Evolutionary conservation across 2,888 invertebrate genomes (phyloP), one percentile per base, ranked within the genome.

Genomic region (Iselma pallidipennis): DNA sequence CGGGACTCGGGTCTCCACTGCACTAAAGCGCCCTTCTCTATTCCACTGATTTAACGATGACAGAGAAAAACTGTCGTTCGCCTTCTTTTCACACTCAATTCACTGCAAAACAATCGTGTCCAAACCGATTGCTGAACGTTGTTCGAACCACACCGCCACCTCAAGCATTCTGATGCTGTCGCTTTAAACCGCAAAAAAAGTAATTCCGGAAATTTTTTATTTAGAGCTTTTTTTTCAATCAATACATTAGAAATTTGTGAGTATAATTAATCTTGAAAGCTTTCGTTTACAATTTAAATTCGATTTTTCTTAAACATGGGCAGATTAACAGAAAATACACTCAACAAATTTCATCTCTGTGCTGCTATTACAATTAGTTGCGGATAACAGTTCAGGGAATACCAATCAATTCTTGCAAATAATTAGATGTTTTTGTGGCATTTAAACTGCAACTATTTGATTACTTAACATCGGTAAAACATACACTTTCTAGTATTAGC

Each of bases 1-100:
- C 69, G 37, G 37, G 37, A 37, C 37, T 37, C 7, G 37, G 37
- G 37, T 37, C 4, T 37, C 16, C 16, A 16, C 37, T 6, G 16
- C 6, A 16, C 42, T 42, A 42, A 42, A 19, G 19, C 42, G 42
- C 12, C 42, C 21, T 21, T 42, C 19, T 42, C 42, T 0, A 42
- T 19, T 42, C 12, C 42, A 42, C 21, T 21, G 42, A 19, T 42
- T 19, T 42, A 42, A 19, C 42, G 19, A 37, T 37, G 37, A 37
- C 37, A 7, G 1, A 16, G 37, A 37, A 37, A 37, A 37, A 37
- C 7, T 9, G 16, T 37, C 37, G n/a, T 14, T 5, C 7, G 2
- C n/a, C n/a, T n/a, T n/a, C n/a, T n/a, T 37, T 37, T 9, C 37
- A 16, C 16, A 37, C 37, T n/a, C n/a, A 37, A 16, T 33, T 14